Conservation (phyloP, 2,113 vertebrate genomes). For the Pantherophis guttatus region DNA sequence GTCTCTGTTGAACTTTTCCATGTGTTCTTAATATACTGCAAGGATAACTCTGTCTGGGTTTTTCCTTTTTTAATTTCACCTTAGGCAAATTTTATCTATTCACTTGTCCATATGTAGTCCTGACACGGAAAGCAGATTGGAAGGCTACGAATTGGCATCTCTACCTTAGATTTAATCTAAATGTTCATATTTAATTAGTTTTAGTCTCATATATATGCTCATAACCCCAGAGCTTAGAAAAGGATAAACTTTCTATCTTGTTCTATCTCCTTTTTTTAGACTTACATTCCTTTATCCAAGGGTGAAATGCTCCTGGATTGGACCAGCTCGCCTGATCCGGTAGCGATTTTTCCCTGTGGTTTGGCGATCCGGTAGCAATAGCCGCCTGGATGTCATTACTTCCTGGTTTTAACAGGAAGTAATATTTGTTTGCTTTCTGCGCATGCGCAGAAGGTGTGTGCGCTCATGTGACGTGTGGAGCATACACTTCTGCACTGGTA, state of each 20-base stretch:
- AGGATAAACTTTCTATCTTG: background rate
- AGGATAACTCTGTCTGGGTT: background rate
- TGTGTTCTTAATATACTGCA: constrained; percentile 9
- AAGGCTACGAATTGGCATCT: background rate
- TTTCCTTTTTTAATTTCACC: background rate
- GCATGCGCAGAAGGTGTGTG: too few species aligned
- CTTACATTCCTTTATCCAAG: background rate
- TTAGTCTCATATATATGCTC: background rate
- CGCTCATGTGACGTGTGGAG: too few species aligned
- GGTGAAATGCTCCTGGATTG: too few species aligned
- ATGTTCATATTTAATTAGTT: background rate
- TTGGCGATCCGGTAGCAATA: too few species aligned
- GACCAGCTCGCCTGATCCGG: too few species aligned
- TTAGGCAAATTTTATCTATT: constrained; percentile 7
- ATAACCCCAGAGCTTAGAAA: background rate
- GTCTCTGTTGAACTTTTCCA: constrained; percentile 12
- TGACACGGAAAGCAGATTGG: background rate
- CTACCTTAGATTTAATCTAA: background rate
- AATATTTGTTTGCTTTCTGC: too few species aligned
- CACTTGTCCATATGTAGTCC: background rate
- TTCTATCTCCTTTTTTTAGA: background rate
- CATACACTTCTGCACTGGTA: too few species aligned
- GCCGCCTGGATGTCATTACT: too few species aligned
- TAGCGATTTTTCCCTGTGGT: too few species aligned
- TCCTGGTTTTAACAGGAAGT: too few species aligned